Evolutionary conservation across 2,888 invertebrate genomes (phyloP).

Genomic region (Acanthosepion esculentum): DNA sequence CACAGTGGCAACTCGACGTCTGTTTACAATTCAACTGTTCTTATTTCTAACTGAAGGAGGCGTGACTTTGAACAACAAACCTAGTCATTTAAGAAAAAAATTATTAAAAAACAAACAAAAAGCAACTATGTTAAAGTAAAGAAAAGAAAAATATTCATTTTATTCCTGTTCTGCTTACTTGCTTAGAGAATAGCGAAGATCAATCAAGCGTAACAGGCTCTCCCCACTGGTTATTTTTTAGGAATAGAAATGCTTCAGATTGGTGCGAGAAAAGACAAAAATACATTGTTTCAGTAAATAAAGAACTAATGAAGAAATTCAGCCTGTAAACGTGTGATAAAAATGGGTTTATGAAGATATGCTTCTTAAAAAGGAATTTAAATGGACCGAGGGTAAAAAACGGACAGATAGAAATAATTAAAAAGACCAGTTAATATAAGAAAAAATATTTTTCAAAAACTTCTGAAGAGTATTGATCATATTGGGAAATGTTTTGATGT

Average conservation of each 20-base stretch:
- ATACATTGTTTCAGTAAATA: neutral
- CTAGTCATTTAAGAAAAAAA: constrained; percentile 41
- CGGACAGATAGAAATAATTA: no score
- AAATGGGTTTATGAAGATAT: neutral
- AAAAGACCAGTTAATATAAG: no score
- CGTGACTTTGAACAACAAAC: constrained; percentile 37
- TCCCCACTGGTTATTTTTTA: no score
- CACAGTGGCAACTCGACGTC: constrained; percentile 38
- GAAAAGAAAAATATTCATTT: neutral
- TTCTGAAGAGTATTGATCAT: no score
- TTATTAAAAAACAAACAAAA: neutral
- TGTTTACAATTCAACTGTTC: constrained; percentile 46
- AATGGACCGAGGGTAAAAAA: neutral
- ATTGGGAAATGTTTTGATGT: no score
- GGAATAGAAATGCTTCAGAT: neutral
- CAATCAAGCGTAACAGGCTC: neutral
- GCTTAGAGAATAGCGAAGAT: neutral
- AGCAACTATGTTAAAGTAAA: neutral
- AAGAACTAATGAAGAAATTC: neutral
- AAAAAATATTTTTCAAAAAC: no score
- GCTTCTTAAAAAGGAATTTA: neutral
- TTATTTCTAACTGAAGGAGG: constrained; percentile 34
- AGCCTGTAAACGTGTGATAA: neutral
- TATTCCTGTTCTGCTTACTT: neutral
- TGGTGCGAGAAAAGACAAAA: neutral